Base-by-base conservation (phyloP, 2,888 invertebrate species). In the Blastobasis lacticolella region DNA sequence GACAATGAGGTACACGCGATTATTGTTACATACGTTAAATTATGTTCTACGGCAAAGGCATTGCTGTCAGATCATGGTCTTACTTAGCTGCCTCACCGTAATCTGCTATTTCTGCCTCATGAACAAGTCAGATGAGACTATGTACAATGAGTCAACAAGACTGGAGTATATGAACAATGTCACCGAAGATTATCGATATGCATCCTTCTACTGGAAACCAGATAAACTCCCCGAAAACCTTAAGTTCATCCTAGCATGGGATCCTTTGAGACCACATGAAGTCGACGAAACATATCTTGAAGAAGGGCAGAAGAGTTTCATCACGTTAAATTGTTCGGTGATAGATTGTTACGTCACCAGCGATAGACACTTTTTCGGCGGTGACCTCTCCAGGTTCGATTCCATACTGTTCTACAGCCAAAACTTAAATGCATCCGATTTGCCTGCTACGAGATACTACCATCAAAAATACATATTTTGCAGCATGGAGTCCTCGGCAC, bases 381-480 rank as follows among this genome's bases (percentile, higher is more conserved):
- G 68, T 36, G 68, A 81, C 54, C 36, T 73, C 0, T 73, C 73
- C 0, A 71, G 69, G 49, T 87, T 85, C 45, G 71, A 85, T 50
- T 85, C 76, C 0, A 66, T 87, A 37, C 78, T 72, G 0, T 84
- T 87, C 53, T 82, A 86, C 45, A 86, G 84, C 9, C 68, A 81
- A 1, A 5, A 49, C 5, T 8, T 42, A 5, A 38, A 52, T 0
- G 37, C 52, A 23, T 55, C 53, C 4, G 23, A 53, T 7, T 54
- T 83, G 2, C 88, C 87, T 1, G 48, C 48, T 7, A 41, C 47
- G 4, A 65, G 88, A 40, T 72, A 75, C 0, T 55, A 60, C 0
- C 66, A 72, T 10, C 88, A 88, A 53, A 81, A 79, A 57, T 88
- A 81, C 51, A 76, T 88, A 50, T 87, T 61, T 56, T 69, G 85